Base-by-base conservation (phyloP, 1,140 invertebrate species). In the Brachionus asplanchnoidis region DNA sequence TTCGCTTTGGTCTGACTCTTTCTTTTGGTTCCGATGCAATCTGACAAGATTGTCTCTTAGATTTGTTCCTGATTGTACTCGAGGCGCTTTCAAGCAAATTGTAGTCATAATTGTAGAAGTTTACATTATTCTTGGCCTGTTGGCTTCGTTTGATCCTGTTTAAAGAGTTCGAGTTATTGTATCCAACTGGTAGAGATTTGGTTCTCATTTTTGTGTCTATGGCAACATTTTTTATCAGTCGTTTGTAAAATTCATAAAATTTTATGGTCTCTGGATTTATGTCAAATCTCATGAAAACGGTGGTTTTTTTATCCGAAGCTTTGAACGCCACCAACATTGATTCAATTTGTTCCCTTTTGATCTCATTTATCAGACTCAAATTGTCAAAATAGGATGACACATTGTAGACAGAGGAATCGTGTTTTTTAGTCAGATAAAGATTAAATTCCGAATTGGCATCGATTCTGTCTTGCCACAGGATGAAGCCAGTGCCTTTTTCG, bases 401-500 rank as follows among this genome's bases (percentile, higher is more conserved):
- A 28, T 77, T 77, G 20, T 77, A 46, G 26, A 77, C 26, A 26
- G 44, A 26, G 14, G 20, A 26, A 46, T 77, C 73, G 26, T 77
- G 26, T 77, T 77, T 77, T 77, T 77, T 77, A 12, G 20, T 77
- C 20, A 77, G 46, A 50, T 77, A 77, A 28, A 77, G 23, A 46
- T 77, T 77, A 20, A 77, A 77, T 12, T 77, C 73, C 11, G 73
- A 77, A 28, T 82, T 82, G 7, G 42, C 60, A 36, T 82, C 79
- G 20, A 84, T 84, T 68, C 82, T n/a, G 46, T 84, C 82, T 56
- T 68, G 60, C 82, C 82, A 84, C 2, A 84, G 40, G 23, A 84
- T 84, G 53, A 84, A 84, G n/a, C 82, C 82, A 9, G 82, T 84
- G 23, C 60, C 60, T 84, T 84, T 68, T n/a, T 84, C 60, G 6